Evolutionary conservation across 2,113 vertebrate genomes (phyloP).

Genomic region (Callopanchax toddi): DNA sequence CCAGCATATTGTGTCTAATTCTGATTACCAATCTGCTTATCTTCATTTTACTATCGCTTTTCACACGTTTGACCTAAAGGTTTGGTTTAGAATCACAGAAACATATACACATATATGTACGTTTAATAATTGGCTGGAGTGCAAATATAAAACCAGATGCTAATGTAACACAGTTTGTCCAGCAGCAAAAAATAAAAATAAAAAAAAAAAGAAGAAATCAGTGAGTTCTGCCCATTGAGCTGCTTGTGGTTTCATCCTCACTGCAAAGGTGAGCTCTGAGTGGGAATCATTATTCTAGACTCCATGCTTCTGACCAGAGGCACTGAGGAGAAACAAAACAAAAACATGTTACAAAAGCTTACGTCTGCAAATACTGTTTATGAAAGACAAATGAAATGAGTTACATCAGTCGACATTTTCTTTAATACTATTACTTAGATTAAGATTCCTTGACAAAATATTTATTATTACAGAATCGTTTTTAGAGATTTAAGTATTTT

Average conservation of each 20-base stretch:
- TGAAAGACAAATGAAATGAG: background rate
- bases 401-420: too few relatives aligned
- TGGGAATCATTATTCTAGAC: constrained; percentile 95
- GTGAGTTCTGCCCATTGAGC: background rate
- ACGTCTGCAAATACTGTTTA: too few relatives aligned
- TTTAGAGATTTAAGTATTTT: too few relatives aligned
- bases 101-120: background rate
- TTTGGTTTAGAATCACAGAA: background rate
- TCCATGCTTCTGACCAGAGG: constrained; percentile 93
- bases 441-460: too few relatives aligned
- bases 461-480: too few relatives aligned
- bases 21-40: too few relatives aligned
- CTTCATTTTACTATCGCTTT: too few relatives aligned
- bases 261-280: constrained; percentile 90
- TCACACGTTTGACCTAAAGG: constrained; percentile 12
- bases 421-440: too few relatives aligned
- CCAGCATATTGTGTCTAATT: too few relatives aligned
- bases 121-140: background rate
- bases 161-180: constrained; percentile 15
- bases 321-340: constrained; percentile 79
- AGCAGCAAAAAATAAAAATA: background rate
- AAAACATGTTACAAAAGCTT: too few relatives aligned
- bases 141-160: constrained; percentile 9
- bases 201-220: background rate
- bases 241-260: constrained; percentile 49